Evolutionary conservation across 1,140 invertebrate species (phyloP).

Genomic region (Catajapyx aquilonaris): DNA sequence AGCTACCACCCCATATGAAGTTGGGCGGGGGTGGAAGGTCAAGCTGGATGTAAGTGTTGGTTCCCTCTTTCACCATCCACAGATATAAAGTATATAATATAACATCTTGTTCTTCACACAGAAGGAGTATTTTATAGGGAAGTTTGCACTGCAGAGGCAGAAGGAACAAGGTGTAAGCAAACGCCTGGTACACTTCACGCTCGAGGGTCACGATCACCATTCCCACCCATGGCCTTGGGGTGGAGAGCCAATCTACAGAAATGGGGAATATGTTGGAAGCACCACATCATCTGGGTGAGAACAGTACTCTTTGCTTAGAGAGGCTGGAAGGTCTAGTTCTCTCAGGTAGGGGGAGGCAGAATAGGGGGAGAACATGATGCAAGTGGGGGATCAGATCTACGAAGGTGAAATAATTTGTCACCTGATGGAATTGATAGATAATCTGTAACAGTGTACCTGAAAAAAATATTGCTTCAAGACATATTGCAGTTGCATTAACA

Average conservation of each 20-base stretch:
- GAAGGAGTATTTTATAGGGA: constrained; percentile 50
- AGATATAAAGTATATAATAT: too few species aligned
- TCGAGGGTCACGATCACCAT: constrained; percentile 49
- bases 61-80: too few species aligned
- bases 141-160: constrained; percentile 43
- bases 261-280: constrained; percentile 44
- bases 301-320: too few species aligned
- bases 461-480: too few species aligned
- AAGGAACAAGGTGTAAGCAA: constrained; percentile 42
- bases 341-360: too few species aligned
- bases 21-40: constrained; percentile 46
- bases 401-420: too few species aligned
- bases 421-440: too few species aligned
- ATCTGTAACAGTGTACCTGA: too few species aligned
- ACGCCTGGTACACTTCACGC: constrained; percentile 43
- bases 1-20: constrained; percentile 53
- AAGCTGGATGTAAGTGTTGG: constrained; percentile 37
- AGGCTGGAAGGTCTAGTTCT: too few species aligned
- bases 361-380: too few species aligned
- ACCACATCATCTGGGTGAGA: constrained; percentile 51
- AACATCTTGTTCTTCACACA: constrained; percentile 15
- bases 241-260: constrained; percentile 51
- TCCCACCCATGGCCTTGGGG: constrained; percentile 61
- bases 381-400: too few species aligned
- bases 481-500: too few species aligned